phyloP scores from a whole-genome alignment of 2,797 vertebrate genomes.

The Melanotaenia maccullochi region DNA sequence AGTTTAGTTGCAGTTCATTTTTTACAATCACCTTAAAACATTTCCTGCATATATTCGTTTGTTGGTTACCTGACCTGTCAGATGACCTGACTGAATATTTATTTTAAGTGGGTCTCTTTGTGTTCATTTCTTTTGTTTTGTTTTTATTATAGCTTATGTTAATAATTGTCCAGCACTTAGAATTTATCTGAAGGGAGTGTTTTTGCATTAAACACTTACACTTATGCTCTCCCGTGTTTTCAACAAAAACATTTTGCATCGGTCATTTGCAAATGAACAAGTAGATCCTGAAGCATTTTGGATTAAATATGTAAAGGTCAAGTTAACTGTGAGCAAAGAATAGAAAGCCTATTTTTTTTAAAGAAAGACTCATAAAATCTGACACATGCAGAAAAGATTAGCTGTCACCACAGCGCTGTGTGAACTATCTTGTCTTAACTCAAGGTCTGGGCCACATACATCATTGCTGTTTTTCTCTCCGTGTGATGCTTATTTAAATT shows the following conservation, averaged over 20 bases:
- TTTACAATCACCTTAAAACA: neutral
- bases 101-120: too few species aligned
- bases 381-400: neutral
- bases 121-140: too few species aligned
- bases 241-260: too few species aligned
- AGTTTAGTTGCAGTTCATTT: neutral
- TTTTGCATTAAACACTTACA: too few species aligned
- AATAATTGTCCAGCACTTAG: too few species aligned
- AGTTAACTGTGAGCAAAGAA: neutral
- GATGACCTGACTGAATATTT: too few species aligned
- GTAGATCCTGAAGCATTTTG: neutral
- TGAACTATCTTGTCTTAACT: slow-evolving; percentile 14
- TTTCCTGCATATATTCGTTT: too few species aligned
- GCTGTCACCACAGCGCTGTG: slow-evolving; percentile 1
- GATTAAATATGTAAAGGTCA: neutral
- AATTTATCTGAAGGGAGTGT: too few species aligned
- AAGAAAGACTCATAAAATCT: neutral
- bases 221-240: too few species aligned
- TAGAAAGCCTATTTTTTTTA: neutral
- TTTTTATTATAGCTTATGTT: too few species aligned
- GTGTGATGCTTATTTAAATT: slow-evolving; percentile 49
- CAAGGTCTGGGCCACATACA: slow-evolving; percentile 23
- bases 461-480: slow-evolving; percentile 35
- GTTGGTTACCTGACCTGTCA: too few species aligned
- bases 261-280: neutral